Evolutionary conservation across 2,113 vertebrate species (phyloP), one percentile per base, ranked within the genome.

Genomic region (Neotoma lepida): DNA sequence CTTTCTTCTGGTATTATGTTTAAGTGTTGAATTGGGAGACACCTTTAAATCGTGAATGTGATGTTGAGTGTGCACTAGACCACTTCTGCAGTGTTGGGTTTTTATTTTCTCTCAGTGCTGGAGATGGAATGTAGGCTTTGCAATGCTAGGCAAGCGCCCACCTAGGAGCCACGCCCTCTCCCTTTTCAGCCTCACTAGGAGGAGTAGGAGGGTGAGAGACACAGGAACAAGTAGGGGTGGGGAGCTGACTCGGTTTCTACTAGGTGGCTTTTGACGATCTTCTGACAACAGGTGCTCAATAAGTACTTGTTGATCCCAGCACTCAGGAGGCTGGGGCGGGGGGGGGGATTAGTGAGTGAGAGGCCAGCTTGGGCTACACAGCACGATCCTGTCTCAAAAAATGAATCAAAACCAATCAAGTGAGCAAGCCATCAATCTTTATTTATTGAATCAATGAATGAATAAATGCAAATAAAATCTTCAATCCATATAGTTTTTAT

Each of bases 381-480:
- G 28, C 15, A 44, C n/a, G n/a, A n/a, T n/a, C n/a, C n/a, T 44
- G 58, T 63, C 8, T 84, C 58, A 63, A 63, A 49, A 44, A 82
- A 30, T 20, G n/a, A 44, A 44, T 41, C 13, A 44, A 63, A 85
- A 41, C 64, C 15, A 85, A 33, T 33, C 39, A 30, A 64, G 14
- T 20, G 9, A 54, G 49, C 54, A 81, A 81, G 51, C 35, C 78
- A 81, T 24, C 35, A 58, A 49, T 2, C 20, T 80, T 56, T 56
- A 13, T 49, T 77, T 95, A 70, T 85, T 94, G 88, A 90, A 64
- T 78, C 49, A 30, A 61, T 88, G 86, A 88, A 90, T 90, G 33
- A 93, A 66, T 63, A 94, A 82, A 76, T 71, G 33, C 61, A 92
- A 92, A 77, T 35, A 95, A 66, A 90, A 88, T 78, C 71, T 86